Evolutionary conservation across 1,140 invertebrate genomes (phyloP).

Genomic region (Sminthurinus signatus): DNA sequence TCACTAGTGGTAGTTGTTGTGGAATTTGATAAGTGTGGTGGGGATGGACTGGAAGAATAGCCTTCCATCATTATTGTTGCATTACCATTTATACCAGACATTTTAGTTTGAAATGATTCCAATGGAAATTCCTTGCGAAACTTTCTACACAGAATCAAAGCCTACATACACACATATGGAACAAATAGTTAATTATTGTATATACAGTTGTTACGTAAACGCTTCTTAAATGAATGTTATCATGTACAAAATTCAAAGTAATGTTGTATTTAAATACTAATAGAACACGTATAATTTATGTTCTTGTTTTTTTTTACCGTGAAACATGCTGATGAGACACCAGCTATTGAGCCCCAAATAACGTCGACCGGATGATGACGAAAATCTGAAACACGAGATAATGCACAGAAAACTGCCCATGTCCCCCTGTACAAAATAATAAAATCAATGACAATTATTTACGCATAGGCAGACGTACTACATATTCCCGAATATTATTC

Average conservation of each 20-base stretch:
- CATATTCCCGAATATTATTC: too few species aligned
- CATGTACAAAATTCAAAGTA: background rate
- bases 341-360: conserved; percentile 21
- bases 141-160: conserved; percentile 13
- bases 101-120: conserved; percentile 26
- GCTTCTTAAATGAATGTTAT: too few species aligned
- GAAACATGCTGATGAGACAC: conserved; percentile 16
- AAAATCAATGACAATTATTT: too few species aligned
- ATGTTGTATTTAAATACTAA: background rate
- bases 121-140: conserved; percentile 19
- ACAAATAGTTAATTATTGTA: background rate
- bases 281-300: too few species aligned
- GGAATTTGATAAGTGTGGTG: background rate
- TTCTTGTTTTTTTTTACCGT: conserved; percentile 23
- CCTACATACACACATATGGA: too few species aligned
- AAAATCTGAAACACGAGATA: conserved; percentile 29
- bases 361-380: conserved; percentile 35
- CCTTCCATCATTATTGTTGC: conserved; percentile 31
- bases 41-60: conserved; percentile 10
- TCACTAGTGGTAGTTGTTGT: background rate
- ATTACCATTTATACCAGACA: conserved; percentile 26
- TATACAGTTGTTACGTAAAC: background rate
- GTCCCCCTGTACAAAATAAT: too few species aligned
- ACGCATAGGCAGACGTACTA: too few species aligned
- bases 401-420: conserved; percentile 31